Evolutionary conservation across 2,888 invertebrate species (phyloP), one percentile per base, ranked within the genome.

Genomic region (Spialia ferax): DNA sequence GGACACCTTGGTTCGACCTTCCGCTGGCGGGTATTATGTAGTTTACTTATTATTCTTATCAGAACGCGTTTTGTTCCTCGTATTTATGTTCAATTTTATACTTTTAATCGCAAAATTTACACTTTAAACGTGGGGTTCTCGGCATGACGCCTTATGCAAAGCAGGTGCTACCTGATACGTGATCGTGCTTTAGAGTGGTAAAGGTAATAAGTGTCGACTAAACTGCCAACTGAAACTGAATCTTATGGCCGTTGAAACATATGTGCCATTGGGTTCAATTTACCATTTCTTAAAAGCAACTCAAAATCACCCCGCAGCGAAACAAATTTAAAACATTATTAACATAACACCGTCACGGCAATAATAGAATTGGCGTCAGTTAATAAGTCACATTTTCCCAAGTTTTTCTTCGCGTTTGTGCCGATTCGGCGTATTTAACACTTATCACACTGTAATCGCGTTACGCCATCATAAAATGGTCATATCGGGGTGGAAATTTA

Each of bases 81-180:
- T 82, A 79, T 86, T 87, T 88, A 87, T 88, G 83, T 82, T 84
- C 82, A 89, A 82, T 87, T 88, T 87, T 87, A 88, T 90, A 82
- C 81, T 87, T 85, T 87, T 89, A 89, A 91, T 91, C 89, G 89
- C 89, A 85, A 91, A 89, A 89, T 91, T 89, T 91, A 88, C 89
- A 89, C 90, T 88, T 89, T 85, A 84, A 86, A 86, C 85, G 85
- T 86, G 84, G 87, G 84, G 88, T 86, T 87, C 88, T 83, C 89
- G 82, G 83, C 90, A 88, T 91, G 89, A 91, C 88, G 87, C 90
- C 89, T 91, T 93, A 93, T 93, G 93, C 93, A 91, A 93, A 94
- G 87, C 93, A 94, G 93, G 91, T 93, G 93, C 91, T 89, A 91
- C 90, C 87, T 88, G 93, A 91, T 92, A 91, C 90, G 89, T 86